A percentile compares a stretch with the other conserved stretches of the same genome.
Evolutionary conservation across 1,140 invertebrate genomes (phyloP).

Genomic region (Halyomorpha halys): DNA sequence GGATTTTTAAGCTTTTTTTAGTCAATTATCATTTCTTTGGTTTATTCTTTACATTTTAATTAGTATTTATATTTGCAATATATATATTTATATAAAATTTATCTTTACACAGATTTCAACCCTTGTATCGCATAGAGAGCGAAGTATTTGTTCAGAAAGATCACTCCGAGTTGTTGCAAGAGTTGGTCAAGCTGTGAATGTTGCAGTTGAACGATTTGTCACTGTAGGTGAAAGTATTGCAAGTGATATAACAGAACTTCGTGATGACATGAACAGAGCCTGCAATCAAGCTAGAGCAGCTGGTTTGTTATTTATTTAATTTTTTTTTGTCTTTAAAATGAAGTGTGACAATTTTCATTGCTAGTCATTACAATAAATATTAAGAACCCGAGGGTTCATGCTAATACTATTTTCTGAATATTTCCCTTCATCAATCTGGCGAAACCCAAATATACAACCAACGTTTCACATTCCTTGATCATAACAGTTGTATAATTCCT

Average conservation of each 20-base stretch:
- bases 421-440: no score
- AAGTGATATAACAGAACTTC: constrained; percentile 93
- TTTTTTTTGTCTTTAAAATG: not conserved
- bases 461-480: no score
- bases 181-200: constrained; percentile 89
- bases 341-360: no score
- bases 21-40: no score
- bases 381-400: no score
- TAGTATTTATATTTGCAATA: no score
- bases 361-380: no score
- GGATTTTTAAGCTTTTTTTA: no score
- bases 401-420: no score
- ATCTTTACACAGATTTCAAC: constrained; percentile 65
- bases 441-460: no score
- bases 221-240: constrained; percentile 96
- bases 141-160: constrained; percentile 39
- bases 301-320: constrained; percentile 47
- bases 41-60: no score
- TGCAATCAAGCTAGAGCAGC: constrained; percentile 92
- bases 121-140: constrained; percentile 52
- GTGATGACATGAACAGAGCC: constrained; percentile 83
- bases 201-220: constrained; percentile 94
- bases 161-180: constrained; percentile 66
- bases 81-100: constrained; percentile 1
- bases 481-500: no score